phyloP scores from a whole-genome alignment of 2,113 vertebrate genomes.

The Microtus pennsylvanicus region DNA sequence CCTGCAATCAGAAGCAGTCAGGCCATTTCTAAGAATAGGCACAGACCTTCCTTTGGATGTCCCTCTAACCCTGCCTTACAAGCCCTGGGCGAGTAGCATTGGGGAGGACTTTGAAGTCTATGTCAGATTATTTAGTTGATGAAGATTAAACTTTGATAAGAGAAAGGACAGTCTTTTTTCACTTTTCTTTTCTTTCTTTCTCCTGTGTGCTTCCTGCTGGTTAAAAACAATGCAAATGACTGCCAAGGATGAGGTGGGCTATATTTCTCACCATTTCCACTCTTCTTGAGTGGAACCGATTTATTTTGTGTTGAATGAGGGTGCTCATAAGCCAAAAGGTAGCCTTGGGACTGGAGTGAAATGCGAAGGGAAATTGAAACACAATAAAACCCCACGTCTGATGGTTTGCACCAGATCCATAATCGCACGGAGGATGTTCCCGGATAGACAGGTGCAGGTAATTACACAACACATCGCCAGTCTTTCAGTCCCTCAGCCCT shows the following conservation, averaged over 20 bases:
- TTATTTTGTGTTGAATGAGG: slow-evolving; percentile 80
- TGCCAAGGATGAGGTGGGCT: slow-evolving; percentile 71
- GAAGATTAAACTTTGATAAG: background rate
- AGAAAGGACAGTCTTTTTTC: background rate
- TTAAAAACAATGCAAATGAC: slow-evolving; percentile 19
- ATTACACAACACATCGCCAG: slow-evolving; percentile 76
- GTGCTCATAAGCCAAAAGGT: slow-evolving; percentile 79
- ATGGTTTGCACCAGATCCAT: slow-evolving; percentile 74
- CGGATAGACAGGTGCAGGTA: slow-evolving; percentile 81
- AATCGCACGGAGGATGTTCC: slow-evolving; percentile 72
- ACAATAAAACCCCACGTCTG: slow-evolving; percentile 78
- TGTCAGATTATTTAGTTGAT: background rate
- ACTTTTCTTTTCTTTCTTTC: slow-evolving; percentile 18
- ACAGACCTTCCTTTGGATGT: background rate
- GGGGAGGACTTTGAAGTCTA: background rate
- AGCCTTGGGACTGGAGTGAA: slow-evolving; percentile 77
- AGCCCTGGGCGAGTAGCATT: background rate
- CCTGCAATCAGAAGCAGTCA: background rate
- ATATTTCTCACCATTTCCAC: slow-evolving; percentile 74
- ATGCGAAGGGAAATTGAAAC: slow-evolving; percentile 79
- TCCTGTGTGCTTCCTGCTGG: slow-evolving; percentile 39
- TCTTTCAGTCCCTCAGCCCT: slow-evolving; percentile 76
- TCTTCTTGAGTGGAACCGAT: slow-evolving; percentile 79
- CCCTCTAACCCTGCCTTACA: background rate
- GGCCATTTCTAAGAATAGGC: background rate